Evolutionary conservation across 2,113 vertebrate genomes (phyloP).

Genomic region (Phylloscopus whistleri): DNA sequence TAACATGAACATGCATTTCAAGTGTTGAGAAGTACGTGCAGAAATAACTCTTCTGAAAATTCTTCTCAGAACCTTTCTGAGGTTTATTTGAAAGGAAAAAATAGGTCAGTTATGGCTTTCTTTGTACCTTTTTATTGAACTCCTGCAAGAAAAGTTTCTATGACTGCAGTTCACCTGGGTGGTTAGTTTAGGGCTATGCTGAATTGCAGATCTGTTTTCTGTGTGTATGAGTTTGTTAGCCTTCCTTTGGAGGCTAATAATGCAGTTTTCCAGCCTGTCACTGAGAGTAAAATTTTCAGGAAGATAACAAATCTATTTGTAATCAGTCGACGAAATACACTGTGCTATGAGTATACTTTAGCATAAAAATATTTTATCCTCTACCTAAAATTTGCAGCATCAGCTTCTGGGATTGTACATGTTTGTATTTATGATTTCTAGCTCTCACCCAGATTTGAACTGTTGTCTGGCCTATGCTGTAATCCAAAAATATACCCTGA

Average conservation of each 20-base stretch:
- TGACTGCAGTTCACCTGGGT: not conserved
- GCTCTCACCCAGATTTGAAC: not conserved
- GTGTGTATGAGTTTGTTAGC: not conserved
- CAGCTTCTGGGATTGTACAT: not conserved
- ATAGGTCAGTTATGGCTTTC: not conserved
- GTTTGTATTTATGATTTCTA: not conserved
- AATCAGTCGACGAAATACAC: not conserved
- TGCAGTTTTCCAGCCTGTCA: not conserved
- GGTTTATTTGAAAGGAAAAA: not conserved
- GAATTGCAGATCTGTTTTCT: not conserved
- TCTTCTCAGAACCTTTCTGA: not conserved
- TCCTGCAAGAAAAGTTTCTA: not conserved
- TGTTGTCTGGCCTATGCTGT: not conserved
- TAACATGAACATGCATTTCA: not conserved
- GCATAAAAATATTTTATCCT: not conserved
- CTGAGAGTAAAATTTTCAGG: not conserved
- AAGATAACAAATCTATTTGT: not conserved
- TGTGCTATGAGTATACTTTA: not conserved
- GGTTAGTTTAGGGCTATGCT: not conserved
- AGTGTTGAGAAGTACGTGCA: not conserved
- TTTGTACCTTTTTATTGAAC: not conserved
- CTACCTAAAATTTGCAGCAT: not conserved
- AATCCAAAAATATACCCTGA: not conserved
- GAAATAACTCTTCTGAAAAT: not conserved
- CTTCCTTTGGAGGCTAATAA: not conserved